Evolutionary conservation across 2,888 invertebrate species (phyloP).

Genomic region (Epinotia ramella): DNA sequence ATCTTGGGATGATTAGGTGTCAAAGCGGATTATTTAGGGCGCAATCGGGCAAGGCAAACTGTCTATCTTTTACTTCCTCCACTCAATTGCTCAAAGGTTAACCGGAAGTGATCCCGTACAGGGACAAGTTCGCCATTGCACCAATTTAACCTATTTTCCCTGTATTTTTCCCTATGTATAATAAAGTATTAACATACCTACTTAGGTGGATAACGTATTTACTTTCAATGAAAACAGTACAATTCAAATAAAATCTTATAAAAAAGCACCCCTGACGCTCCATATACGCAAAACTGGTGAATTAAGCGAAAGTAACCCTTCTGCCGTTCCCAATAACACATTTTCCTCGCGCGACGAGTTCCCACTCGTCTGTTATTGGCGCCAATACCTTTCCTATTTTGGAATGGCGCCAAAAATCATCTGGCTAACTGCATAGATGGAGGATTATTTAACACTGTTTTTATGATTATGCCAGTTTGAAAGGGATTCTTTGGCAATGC

Average conservation of each 20-base stretch:
- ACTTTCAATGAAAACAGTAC: not conserved
- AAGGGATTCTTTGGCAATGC: not conserved
- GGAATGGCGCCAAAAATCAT: slow-evolving; percentile 17
- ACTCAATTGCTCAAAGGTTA: too few species aligned
- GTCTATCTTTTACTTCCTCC: too few species aligned
- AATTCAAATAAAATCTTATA: not conserved
- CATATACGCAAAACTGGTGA: not conserved
- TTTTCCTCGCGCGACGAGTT: not conserved
- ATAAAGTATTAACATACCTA: too few species aligned
- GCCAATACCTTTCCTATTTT: slow-evolving; percentile 32
- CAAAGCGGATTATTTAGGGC: too few species aligned
- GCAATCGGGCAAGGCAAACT: too few species aligned
- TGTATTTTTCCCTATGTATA: too few species aligned
- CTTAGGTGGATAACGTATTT: not conserved
- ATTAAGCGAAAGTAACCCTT: not conserved
- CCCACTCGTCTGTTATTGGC: slow-evolving; percentile 13
- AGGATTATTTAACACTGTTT: not conserved
- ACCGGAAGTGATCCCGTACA: too few species aligned
- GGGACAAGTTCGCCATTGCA: too few species aligned
- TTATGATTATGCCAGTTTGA: not conserved
- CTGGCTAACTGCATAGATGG: not conserved
- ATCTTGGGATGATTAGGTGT: too few species aligned
- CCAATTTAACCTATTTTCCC: too few species aligned
- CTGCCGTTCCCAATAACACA: not conserved
- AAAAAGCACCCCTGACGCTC: not conserved